Evolutionary conservation across 2,888 invertebrate species (phyloP).

Genomic region (Ophraella communa): DNA sequence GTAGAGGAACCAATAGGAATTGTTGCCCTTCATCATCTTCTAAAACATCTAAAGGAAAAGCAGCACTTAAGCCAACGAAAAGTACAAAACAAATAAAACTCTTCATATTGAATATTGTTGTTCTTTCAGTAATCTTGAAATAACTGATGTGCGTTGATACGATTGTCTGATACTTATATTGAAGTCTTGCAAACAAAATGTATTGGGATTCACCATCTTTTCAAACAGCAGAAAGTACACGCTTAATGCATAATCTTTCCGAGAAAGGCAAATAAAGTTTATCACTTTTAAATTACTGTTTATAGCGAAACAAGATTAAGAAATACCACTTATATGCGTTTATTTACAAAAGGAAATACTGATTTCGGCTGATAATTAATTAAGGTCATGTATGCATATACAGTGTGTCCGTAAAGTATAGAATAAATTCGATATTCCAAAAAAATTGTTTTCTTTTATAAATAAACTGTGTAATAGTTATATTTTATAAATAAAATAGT

Average conservation of each 20-base stretch:
- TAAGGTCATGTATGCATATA: no score
- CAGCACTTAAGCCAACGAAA: constrained; percentile 21
- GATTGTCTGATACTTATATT: neutral
- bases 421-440: no score
- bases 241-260: neutral
- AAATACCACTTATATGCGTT: no score
- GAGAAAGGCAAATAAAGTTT: neutral
- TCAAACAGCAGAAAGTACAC: neutral
- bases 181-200: neutral
- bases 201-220: neutral
- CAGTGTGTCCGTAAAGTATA: no score
- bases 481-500: no score
- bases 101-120: constrained; percentile 30
- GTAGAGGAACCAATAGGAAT: constrained; percentile 29
- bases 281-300: no score
- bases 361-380: no score
- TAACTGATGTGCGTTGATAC: neutral
- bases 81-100: constrained; percentile 21
- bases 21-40: constrained; percentile 34
- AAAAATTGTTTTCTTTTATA: no score
- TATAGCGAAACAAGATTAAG: no score
- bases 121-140: neutral
- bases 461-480: no score
- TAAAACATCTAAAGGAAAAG: constrained; percentile 31
- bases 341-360: no score